phyloP scores from a whole-genome alignment of 2,113 vertebrate genomes.

The Hypocryptadius cinnamomeus region DNA sequence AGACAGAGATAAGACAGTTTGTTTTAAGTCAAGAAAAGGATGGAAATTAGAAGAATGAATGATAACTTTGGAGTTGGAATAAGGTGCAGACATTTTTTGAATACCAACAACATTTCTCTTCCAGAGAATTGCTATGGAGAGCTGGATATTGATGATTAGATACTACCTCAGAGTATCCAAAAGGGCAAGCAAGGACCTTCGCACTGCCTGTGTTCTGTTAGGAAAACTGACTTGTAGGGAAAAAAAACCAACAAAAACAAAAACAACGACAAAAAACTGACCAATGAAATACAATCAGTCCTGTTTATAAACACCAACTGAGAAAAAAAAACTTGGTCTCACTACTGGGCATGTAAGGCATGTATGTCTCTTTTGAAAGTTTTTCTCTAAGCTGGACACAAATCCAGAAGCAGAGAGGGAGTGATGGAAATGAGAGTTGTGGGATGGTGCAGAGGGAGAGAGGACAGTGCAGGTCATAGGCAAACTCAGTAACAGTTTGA shows the following conservation, averaged over 20 bases:
- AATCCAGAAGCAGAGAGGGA: neutral
- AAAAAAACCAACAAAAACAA: neutral
- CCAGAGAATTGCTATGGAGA: neutral
- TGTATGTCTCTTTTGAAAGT: neutral
- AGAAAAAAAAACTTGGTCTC: neutral
- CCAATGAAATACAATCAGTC: neutral
- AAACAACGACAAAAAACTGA: too few species aligned
- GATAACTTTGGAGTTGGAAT: neutral
- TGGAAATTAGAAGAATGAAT: neutral
- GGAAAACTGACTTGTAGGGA: neutral
- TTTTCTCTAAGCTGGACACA: neutral
- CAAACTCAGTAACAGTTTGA: neutral
- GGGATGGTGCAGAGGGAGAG: neutral
- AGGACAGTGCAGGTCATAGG: neutral
- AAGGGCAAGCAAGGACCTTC: neutral
- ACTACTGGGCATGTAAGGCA: neutral
- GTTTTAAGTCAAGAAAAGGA: neutral
- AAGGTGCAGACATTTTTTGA: neutral
- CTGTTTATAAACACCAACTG: neutral
- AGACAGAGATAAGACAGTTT: neutral
- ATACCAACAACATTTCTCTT: neutral
- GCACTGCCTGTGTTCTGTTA: neutral
- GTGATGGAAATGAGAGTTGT: neutral
- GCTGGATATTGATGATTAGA: neutral
- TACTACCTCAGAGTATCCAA: neutral